Conservation (phyloP, 2,797 vertebrate genomes). For the Hemibagrus guttatus region DNA sequence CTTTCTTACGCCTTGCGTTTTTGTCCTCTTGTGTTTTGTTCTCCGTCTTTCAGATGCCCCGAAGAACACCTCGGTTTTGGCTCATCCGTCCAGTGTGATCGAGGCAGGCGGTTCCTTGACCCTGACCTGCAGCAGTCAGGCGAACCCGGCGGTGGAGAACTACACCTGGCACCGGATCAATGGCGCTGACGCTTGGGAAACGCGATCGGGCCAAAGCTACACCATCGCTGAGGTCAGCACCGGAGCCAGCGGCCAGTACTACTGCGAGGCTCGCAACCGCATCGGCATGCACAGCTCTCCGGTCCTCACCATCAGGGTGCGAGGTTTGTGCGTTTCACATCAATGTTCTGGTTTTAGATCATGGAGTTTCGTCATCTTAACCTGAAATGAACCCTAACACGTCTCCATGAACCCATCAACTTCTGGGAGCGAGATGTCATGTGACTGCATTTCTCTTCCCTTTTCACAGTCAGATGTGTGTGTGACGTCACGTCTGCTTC, state of each 20-base stretch:
- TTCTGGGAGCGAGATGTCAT: not conserved
- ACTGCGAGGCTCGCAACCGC: constrained; percentile 77
- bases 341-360: not conserved
- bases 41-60: constrained; percentile 71
- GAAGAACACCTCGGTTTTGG: constrained; percentile 77
- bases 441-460: constrained; percentile 2
- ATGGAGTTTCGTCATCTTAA: not conserved
- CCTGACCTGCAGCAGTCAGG: constrained; percentile 79
- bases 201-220: constrained; percentile 73
- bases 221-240: constrained; percentile 75
- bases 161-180: constrained; percentile 77
- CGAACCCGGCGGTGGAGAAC: constrained; percentile 78
- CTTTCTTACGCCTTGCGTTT: not conserved
- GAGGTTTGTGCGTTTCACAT: constrained; percentile 64
- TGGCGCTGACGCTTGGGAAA: constrained; percentile 68
- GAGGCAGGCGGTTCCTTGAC: constrained; percentile 77
- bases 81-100: constrained; percentile 77
- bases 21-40: not conserved
- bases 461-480: constrained; percentile 20
- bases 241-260: constrained; percentile 77
- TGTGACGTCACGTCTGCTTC: not conserved
- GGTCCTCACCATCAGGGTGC: constrained; percentile 76
- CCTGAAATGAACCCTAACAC: not conserved
- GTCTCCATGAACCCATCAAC: not conserved
- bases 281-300: constrained; percentile 77